Conservation (phyloP, 2,113 vertebrate species). For the Melozone crissalis region DNA sequence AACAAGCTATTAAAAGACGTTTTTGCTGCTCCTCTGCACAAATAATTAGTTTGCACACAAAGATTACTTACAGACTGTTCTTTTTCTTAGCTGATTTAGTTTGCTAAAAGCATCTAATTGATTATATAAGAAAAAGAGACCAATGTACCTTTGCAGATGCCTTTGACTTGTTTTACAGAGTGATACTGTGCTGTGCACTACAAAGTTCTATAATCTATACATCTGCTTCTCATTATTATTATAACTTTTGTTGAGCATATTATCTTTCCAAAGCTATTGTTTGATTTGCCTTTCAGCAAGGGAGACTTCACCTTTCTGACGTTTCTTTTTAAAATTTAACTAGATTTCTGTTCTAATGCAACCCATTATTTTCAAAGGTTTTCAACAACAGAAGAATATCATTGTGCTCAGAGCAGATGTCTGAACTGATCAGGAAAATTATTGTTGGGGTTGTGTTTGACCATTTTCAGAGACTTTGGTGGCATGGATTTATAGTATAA, state of each 20-base stretch:
- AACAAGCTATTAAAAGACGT: background rate
- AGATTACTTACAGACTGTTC: background rate
- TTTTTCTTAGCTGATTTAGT: background rate
- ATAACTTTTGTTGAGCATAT: background rate
- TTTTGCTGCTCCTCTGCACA: background rate
- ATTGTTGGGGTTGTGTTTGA: background rate
- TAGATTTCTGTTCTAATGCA: background rate
- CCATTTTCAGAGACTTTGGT: background rate
- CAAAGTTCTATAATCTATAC: background rate
- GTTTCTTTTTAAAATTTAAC: background rate
- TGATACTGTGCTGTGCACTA: background rate
- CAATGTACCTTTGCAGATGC: background rate
- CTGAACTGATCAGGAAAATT: background rate
- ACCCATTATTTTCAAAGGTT: background rate
- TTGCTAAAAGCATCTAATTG: background rate
- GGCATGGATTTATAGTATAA: background rate
- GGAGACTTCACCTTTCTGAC: background rate
- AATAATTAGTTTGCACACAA: slow-evolving; percentile 25
- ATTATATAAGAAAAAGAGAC: background rate
- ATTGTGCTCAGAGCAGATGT: background rate
- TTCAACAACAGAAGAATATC: background rate
- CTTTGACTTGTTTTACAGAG: background rate
- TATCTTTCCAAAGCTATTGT: background rate
- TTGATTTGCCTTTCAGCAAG: background rate
- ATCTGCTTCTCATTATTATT: background rate